Percentiles rank a stretch among this genome's conserved stretches.
Conservation (phyloP, 2,797 vertebrate species). For the Pipistrellus nathusii region DNA sequence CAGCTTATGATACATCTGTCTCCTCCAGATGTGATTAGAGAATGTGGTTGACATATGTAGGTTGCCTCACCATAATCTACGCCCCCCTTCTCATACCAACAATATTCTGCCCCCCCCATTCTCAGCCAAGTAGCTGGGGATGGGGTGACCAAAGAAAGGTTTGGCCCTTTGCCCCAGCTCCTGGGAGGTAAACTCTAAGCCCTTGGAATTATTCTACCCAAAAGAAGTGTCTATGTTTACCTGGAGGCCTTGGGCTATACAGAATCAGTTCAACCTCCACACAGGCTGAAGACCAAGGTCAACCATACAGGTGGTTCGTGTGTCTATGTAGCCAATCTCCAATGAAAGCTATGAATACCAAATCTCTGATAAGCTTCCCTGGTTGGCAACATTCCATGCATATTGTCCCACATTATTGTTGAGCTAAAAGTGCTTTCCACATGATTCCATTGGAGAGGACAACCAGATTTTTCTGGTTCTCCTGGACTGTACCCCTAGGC, state of each 20-base stretch:
- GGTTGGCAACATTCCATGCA: background rate
- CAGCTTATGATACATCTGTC: background rate
- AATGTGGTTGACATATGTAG: background rate
- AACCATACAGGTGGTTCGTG: background rate
- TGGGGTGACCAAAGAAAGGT: background rate
- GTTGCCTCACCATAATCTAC: background rate
- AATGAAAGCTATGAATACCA: background rate
- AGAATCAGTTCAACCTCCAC: background rate
- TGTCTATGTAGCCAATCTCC: background rate
- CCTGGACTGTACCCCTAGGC: too few relatives aligned
- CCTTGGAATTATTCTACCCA: background rate
- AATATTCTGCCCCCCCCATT: background rate
- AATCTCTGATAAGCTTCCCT: background rate
- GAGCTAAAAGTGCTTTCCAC: background rate
- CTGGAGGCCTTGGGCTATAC: background rate
- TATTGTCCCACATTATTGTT: background rate
- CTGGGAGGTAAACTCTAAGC: background rate
- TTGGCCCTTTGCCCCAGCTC: background rate
- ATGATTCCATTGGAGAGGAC: background rate
- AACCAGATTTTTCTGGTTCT: background rate
- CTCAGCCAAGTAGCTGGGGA: background rate
- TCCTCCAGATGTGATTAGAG: background rate
- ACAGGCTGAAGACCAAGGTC: background rate
- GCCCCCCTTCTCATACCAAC: background rate
- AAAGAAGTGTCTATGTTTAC: background rate